Percentiles rank a stretch among this genome's conserved stretches.
Evolutionary conservation across 2,113 vertebrate species (phyloP).

Genomic region (Ochotona curzoniae): DNA sequence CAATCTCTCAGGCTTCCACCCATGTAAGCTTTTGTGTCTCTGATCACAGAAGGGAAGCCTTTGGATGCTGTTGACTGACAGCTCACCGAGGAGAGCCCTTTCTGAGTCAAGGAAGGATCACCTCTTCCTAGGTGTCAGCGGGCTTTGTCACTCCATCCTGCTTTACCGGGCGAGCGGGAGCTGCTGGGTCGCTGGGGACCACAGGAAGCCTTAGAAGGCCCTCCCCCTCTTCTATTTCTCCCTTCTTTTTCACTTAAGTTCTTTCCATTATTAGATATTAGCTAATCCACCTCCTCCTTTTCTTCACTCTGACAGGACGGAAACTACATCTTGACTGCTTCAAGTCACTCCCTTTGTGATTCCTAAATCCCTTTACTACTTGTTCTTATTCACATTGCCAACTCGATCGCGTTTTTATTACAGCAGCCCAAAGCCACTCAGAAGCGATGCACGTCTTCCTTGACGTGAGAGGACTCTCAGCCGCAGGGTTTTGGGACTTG

Average conservation of each 20-base stretch:
- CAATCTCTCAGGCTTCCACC: background rate
- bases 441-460: background rate
- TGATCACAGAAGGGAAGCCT: background rate
- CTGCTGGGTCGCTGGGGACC: fast-evolving
- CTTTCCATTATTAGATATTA: background rate
- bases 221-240: background rate
- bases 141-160: background rate
- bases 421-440: background rate
- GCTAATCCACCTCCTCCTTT: background rate
- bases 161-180: background rate
- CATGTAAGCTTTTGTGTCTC: background rate
- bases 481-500: background rate
- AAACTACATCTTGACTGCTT: background rate
- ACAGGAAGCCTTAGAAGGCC: background rate
- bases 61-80: background rate
- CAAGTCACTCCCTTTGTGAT: background rate
- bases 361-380: background rate
- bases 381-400: background rate
- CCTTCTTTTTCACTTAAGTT: background rate
- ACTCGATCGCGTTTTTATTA: background rate
- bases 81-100: background rate
- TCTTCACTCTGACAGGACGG: background rate
- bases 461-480: background rate
- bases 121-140: background rate
- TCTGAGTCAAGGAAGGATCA: too few relatives aligned